Conservation (phyloP, 1,140 invertebrate species). For the Penaeus indicus region DNA sequence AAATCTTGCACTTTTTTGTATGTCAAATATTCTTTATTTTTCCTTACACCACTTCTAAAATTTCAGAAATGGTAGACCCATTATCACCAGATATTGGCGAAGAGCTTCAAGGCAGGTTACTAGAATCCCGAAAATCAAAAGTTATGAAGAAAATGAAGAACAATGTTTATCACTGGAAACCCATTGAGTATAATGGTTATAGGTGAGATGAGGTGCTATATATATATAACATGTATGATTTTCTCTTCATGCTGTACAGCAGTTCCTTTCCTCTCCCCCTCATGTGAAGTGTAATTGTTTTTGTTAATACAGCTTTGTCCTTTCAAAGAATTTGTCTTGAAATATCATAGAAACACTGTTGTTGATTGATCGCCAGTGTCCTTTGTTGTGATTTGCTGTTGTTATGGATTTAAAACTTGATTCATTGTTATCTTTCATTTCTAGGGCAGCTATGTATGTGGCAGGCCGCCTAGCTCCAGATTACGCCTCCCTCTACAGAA, state of each 20-base stretch:
- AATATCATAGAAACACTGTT: too few relatives aligned
- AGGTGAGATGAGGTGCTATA: conserved; percentile 16
- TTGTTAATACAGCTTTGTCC: too few relatives aligned
- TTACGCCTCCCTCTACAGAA: conserved; percentile 79
- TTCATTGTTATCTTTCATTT: neutral
- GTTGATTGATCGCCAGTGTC: too few relatives aligned
- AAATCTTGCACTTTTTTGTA: neutral
- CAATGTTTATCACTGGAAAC: conserved; percentile 26
- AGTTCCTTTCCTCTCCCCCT: too few relatives aligned
- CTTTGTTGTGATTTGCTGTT: too few relatives aligned
- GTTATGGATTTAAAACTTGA: too few relatives aligned
- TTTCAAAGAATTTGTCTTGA: too few relatives aligned
- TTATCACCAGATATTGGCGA: conserved; percentile 10
- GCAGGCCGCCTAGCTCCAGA: conserved; percentile 79
- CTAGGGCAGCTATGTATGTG: conserved; percentile 75
- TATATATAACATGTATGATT: too few relatives aligned
- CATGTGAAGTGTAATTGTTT: too few relatives aligned
- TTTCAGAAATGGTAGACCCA: conserved; percentile 38
- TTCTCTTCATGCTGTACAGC: too few relatives aligned
- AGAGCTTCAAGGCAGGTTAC: conserved; percentile 4
- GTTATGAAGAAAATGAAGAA: conserved; percentile 28
- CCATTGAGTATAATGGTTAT: conserved; percentile 36
- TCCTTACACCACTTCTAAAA: neutral
- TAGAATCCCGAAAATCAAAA: conserved; percentile 34
- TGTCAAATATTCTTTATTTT: neutral